Conservation (phyloP, 1,140 invertebrate species). For the Conus betulinus region DNA sequence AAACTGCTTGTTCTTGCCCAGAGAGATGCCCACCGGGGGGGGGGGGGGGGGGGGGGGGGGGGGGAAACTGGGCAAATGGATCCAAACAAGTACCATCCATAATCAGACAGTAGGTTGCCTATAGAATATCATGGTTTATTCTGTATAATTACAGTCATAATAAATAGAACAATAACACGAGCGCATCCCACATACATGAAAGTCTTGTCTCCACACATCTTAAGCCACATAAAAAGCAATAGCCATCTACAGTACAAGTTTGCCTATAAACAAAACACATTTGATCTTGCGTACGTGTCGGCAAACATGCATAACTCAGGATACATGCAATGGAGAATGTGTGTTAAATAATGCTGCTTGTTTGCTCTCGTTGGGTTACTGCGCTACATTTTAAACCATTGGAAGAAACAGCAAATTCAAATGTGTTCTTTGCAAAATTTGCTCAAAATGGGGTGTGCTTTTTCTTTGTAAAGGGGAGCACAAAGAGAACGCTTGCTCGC, state of each 20-base stretch:
- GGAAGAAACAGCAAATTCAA: too few species aligned
- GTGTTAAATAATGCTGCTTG: background rate
- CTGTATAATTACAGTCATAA: background rate
- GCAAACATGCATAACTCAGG: too few species aligned
- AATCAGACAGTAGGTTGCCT: background rate
- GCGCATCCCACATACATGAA: constrained; percentile 2
- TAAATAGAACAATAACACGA: background rate
- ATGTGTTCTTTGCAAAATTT: too few species aligned
- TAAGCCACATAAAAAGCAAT: background rate
- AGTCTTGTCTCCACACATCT: background rate
- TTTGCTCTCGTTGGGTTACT: background rate
- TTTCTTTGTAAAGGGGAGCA: too few species aligned
- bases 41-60: too few species aligned
- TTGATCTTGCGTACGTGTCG: background rate
- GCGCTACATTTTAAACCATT: background rate
- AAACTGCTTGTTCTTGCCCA: too few species aligned
- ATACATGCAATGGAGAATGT: background rate
- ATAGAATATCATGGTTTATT: background rate
- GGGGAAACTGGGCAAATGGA: background rate
- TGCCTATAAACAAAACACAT: background rate
- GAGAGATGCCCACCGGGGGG: too few species aligned
- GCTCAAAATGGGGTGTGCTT: too few species aligned
- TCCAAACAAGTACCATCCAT: background rate
- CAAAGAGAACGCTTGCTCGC: too few species aligned
- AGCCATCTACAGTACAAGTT: background rate